Evolutionary conservation across 1,140 invertebrate genomes (phyloP), one percentile per base, ranked within the genome.

Genomic region (Neomicropteryx cornuta): DNA sequence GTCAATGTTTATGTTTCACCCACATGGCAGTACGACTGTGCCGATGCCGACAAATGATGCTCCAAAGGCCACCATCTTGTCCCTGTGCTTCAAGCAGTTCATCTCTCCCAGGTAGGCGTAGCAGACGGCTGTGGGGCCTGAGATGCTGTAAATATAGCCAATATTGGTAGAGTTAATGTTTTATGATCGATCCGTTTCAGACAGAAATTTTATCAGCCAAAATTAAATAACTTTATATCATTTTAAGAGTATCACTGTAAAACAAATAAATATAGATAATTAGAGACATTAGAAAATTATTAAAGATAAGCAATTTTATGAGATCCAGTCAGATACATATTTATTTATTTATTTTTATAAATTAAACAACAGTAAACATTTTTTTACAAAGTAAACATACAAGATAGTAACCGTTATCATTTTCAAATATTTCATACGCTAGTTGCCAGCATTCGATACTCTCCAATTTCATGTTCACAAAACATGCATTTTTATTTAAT

Each of bases 101-200:
- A 73, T 72, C 45, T 73, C 71, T 18, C 70, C 65, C 1, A 73
- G 41, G 45, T 71, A 73, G 1, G 70, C 67, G 54, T 73, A 73
- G 6, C 66, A 52, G 5, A 68, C 62, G 1, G 66, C 66, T 5
- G 71, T 66, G 0, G 71, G 57, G 4, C 67, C 69, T 0, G 70
- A 62, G 41, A 69, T 57, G 41, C 71, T 73, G 50, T 24, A 58
- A 58, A 37, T 20, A 41, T 13, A 22, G 10, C n/a, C 28, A 19
- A 2, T n/a, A n/a, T n/a, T n/a, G n/a, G n/a, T n/a, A n/a, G n/a
- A n/a, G n/a, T n/a, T n/a, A n/a, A n/a, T n/a, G n/a, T n/a, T n/a
- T n/a, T n/a, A 30, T 10, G 46, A 46, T 1, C 55, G 43, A 22
- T 42, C 18, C 13, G 41, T 45, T 10, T 44, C 27, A 13, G 21